These are phyloP conservation scores for Strigamia maritima DNA, from an alignment of 2,888 invertebrate species.

Conservation along the genomic window DNA sequence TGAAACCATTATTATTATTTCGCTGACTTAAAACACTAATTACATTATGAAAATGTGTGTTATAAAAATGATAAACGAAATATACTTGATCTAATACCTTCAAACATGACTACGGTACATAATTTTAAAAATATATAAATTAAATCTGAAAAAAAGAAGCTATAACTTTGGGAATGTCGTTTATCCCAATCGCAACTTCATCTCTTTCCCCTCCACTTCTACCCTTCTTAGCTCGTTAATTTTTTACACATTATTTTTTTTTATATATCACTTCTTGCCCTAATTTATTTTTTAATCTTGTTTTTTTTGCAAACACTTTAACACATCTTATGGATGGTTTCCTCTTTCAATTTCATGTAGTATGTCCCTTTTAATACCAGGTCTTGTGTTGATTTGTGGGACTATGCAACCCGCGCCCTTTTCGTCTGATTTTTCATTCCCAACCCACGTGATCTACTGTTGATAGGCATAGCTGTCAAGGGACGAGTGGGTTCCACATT, in stretches of 20 bases:
- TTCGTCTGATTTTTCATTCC: not conserved
- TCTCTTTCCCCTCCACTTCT: not conserved
- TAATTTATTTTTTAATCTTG: constrained; percentile 5
- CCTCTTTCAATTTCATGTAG: constrained; percentile 1
- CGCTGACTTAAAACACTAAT: not conserved
- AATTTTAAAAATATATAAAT: not conserved
- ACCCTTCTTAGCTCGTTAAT: constrained; percentile 24
- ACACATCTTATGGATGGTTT: constrained; percentile 28
- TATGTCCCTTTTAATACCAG: not conserved
- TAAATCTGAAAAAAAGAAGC: not conserved
- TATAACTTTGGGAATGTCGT: not conserved
- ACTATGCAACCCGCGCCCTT: not conserved
- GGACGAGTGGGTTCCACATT: constrained; percentile 15
- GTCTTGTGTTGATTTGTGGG: constrained; percentile 1
- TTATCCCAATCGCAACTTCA: not conserved
- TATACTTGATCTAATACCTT: not conserved
- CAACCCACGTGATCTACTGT: not conserved
- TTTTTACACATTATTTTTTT: not conserved
- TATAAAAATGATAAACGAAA: no score
- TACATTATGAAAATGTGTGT: no score
- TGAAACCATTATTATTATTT: not conserved
- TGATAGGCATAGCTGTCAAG: constrained; percentile 12
- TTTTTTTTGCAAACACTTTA: not conserved
- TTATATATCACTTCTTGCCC: not conserved
- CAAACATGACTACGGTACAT: not conserved